These are phyloP conservation scores for Cotesia glomerata DNA, from an alignment of 1,140 invertebrate species.

Conservation along the genomic window DNA sequence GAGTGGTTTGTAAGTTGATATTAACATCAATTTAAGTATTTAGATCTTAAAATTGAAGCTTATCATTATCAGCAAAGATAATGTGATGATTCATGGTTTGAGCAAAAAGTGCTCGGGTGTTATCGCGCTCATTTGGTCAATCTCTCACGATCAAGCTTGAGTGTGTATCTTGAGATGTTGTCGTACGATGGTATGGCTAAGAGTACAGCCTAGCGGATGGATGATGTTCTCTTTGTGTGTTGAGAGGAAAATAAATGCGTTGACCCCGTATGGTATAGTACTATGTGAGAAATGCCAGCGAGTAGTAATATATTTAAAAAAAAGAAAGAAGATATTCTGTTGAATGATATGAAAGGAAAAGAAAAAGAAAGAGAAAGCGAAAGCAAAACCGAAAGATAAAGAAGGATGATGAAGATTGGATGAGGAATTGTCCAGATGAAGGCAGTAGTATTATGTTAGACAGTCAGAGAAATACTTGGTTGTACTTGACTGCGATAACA, in stretches of 20 bases:
- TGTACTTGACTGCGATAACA: conserved; percentile 25
- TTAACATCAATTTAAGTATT: too few species aligned
- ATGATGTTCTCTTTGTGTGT: not conserved
- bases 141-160: conserved; percentile 9
- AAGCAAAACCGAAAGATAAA: not conserved
- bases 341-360: not conserved
- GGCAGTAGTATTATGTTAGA: not conserved
- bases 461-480: conserved; percentile 10
- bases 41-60: too few species aligned
- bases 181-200: not conserved
- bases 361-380: not conserved
- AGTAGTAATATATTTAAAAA: not conserved
- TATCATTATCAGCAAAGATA: too few species aligned
- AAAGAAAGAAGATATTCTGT: not conserved
- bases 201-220: not conserved
- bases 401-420: conserved; percentile 12
- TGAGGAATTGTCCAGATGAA: not conserved
- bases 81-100: not conserved
- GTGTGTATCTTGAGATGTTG: not conserved
- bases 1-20: too few species aligned
- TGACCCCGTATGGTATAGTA: conserved; percentile 12
- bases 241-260: conserved; percentile 24
- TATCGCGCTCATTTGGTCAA: not conserved
- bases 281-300: not conserved
- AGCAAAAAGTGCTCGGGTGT: not conserved